phyloP scores from a whole-genome alignment of 2,113 vertebrate genomes.

The Chitala chitala region DNA sequence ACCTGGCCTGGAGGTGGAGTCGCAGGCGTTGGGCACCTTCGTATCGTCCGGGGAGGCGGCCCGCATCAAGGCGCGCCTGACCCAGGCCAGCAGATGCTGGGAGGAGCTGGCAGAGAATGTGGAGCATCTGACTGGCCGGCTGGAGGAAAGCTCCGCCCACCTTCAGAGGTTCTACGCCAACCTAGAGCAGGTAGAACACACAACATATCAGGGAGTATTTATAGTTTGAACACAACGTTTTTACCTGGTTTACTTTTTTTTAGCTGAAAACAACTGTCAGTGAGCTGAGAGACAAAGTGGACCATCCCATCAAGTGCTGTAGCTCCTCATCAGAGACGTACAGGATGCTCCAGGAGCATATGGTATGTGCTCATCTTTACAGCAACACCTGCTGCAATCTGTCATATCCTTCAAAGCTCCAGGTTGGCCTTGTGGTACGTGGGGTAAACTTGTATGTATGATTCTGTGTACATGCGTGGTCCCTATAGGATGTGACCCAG shows the following conservation, averaged over 20 bases:
- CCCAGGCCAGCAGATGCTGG: conserved; percentile 83
- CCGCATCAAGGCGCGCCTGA: conserved; percentile 82
- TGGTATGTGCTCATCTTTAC: conserved; percentile 53
- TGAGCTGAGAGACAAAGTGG: conserved; percentile 67
- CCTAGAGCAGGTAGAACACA: conserved; percentile 68
- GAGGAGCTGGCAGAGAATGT: conserved; percentile 81
- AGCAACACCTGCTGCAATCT: neutral
- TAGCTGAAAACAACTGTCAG: conserved; percentile 69
- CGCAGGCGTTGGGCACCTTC: conserved; percentile 72
- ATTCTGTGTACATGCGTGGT: conserved; percentile 5
- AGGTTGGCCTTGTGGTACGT: too few relatives aligned
- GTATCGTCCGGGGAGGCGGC: conserved; percentile 84
- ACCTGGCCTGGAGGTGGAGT: conserved; percentile 71
- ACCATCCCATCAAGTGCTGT: conserved; percentile 67
- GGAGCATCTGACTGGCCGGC: conserved; percentile 65
- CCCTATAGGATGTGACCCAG: conserved; percentile 74
- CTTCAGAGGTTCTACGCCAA: conserved; percentile 75
- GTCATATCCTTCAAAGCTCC: neutral
- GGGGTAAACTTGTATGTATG: neutral
- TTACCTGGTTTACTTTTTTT: conserved; percentile 19
- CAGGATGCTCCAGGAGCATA: conserved; percentile 73
- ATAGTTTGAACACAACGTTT: neutral
- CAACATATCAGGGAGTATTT: neutral
- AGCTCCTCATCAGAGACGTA: conserved; percentile 78
- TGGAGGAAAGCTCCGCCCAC: conserved; percentile 70